phyloP scores from a whole-genome alignment of 1,140 invertebrate genomes.

The Aphelinus certus region DNA sequence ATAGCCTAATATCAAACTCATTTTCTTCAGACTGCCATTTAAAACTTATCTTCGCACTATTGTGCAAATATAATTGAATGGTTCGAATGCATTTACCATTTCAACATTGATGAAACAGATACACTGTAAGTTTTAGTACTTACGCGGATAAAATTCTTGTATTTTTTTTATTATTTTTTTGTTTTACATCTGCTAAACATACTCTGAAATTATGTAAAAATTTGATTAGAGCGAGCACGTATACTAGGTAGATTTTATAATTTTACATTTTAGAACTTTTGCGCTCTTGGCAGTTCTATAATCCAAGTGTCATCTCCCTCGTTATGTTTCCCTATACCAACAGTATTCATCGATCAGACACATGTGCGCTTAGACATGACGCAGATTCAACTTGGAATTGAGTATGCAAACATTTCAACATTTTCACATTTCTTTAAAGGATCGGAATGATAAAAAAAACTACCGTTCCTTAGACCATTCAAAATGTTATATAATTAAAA shows the following conservation, averaged over 20 bases:
- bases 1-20: no score
- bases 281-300: slow-evolving; percentile 50
- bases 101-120: slow-evolving; percentile 18
- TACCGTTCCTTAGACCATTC: no score
- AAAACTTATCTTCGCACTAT: no score
- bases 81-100: not conserved
- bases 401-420: not conserved
- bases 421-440: no score
- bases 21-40: no score
- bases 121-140: slow-evolving; percentile 8
- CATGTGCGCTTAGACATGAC: slow-evolving; percentile 43
- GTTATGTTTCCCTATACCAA: slow-evolving; percentile 1
- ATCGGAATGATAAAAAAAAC: no score
- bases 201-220: slow-evolving; percentile 12
- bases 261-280: slow-evolving; percentile 50
- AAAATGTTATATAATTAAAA: no score
- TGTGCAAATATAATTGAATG: no score
- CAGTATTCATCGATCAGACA: slow-evolving; percentile 29
- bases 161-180: slow-evolving; percentile 11
- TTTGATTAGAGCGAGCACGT: slow-evolving; percentile 14
- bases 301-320: slow-evolving; percentile 25
- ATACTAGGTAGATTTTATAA: slow-evolving; percentile 15
- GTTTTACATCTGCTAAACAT: not conserved
- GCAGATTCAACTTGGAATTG: slow-evolving; percentile 25
- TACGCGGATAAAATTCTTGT: not conserved